Percentiles rank a stretch among this genome's conserved stretches.
Evolutionary conservation across 2,797 vertebrate species (phyloP).

Genomic region (Eulemur coronatus): DNA sequence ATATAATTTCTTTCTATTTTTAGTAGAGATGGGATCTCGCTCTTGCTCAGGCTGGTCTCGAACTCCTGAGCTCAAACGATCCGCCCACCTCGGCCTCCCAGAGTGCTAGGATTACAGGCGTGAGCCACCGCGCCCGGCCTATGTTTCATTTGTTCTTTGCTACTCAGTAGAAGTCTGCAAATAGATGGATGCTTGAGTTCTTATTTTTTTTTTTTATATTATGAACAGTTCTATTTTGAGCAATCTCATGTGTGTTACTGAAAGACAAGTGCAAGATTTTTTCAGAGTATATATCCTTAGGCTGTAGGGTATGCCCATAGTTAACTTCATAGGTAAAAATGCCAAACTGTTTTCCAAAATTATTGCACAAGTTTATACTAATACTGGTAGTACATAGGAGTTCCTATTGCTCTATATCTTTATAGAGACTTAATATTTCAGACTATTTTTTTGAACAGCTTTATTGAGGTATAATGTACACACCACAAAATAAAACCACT

Average conservation of each 20-base stretch:
- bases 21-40: no score
- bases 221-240: neutral
- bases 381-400: neutral
- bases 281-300: neutral
- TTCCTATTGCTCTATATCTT: neutral
- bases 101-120: no score
- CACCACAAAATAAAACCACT: neutral
- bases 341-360: neutral
- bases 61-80: no score
- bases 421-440: neutral
- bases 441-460: neutral
- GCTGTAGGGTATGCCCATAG: neutral
- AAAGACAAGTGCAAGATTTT: neutral
- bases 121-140: no score
- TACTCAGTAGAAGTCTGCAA: neutral
- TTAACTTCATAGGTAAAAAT: conserved; percentile 16
- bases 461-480: neutral
- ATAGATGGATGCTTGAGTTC: neutral
- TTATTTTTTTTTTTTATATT: neutral
- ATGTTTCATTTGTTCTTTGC: neutral
- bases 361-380: neutral
- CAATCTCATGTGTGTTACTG: neutral
- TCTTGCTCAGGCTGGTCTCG: no score
- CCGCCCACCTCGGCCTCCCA: no score
- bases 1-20: no score